These are phyloP conservation scores for Lysiphlebus fabarum DNA, from an alignment of 1,140 invertebrate genomes.

Conservation along the genomic window DNA sequence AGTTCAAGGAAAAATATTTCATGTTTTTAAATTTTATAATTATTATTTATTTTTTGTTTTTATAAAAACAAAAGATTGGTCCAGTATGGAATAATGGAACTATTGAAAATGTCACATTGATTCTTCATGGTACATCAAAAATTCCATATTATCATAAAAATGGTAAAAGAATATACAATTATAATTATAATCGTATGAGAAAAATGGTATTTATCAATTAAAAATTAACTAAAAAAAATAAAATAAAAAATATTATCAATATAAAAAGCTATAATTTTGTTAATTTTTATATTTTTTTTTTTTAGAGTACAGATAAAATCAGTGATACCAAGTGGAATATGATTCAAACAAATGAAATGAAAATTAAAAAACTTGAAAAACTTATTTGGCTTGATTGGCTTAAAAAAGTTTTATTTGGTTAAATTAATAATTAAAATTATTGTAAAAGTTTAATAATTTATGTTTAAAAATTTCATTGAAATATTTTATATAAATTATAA, in stretches of 20 bases:
- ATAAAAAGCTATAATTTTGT: too few species aligned
- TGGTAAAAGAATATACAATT: constrained; percentile 58
- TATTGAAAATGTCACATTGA: constrained; percentile 58
- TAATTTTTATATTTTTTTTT: too few species aligned
- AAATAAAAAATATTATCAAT: too few species aligned
- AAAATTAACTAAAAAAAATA: too few species aligned
- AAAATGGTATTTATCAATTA: constrained; percentile 32
- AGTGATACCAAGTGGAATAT: too few species aligned
- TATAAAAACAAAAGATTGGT: constrained; percentile 48
- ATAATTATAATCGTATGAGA: constrained; percentile 51
- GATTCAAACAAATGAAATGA: constrained; percentile 15
- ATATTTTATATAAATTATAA: too few species aligned
- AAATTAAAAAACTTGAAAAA: constrained; percentile 11
- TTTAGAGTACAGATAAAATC: too few species aligned
- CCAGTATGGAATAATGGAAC: constrained; percentile 56
- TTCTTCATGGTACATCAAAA: constrained; percentile 68
- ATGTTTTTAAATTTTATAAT: background rate
- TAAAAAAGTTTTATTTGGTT: constrained; percentile 19
- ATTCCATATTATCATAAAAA: constrained; percentile 61
- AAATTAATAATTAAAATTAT: background rate
- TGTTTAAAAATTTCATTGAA: too few species aligned
- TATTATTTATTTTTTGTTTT: constrained; percentile 17
- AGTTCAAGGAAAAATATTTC: constrained; percentile 4
- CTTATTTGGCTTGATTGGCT: constrained; percentile 21
- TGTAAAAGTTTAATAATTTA: background rate